Percentiles rank a stretch among this genome's conserved stretches.
Conservation (phyloP, 2,113 vertebrate species). For the Etia nguti region DNA sequence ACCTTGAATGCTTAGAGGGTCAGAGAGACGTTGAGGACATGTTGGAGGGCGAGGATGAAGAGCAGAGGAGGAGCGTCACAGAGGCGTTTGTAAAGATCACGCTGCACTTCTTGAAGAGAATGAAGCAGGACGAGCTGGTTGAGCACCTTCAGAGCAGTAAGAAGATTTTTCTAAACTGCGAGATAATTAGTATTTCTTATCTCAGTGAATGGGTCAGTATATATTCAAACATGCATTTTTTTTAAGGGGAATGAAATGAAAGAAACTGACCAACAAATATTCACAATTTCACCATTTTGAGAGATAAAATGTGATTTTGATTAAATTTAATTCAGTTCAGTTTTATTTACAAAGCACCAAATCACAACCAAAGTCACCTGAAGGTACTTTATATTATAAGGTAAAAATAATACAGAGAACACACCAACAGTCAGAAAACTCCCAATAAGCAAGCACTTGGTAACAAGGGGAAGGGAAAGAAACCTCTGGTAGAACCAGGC, state of each 20-base stretch:
- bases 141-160: not conserved
- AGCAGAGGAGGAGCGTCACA: not conserved
- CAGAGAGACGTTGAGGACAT: not conserved
- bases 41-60: not conserved
- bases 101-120: not conserved
- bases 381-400: not conserved
- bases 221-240: not conserved
- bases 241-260: not conserved
- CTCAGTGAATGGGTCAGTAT: not conserved
- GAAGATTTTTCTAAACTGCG: not conserved
- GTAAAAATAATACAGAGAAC: not conserved
- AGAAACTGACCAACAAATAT: not conserved
- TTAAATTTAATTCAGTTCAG: not conserved
- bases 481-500: not conserved
- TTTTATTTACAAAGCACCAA: not conserved
- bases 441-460: not conserved
- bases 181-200: not conserved
- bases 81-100: not conserved
- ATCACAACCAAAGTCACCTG: not conserved
- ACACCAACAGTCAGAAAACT: not conserved
- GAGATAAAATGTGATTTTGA: not conserved
- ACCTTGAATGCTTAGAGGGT: not conserved
- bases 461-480: not conserved
- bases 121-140: not conserved
- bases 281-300: not conserved